These are phyloP conservation scores for Echeneis naucrates DNA, from an alignment of 2,797 vertebrate species.

Conservation along the genomic window DNA sequence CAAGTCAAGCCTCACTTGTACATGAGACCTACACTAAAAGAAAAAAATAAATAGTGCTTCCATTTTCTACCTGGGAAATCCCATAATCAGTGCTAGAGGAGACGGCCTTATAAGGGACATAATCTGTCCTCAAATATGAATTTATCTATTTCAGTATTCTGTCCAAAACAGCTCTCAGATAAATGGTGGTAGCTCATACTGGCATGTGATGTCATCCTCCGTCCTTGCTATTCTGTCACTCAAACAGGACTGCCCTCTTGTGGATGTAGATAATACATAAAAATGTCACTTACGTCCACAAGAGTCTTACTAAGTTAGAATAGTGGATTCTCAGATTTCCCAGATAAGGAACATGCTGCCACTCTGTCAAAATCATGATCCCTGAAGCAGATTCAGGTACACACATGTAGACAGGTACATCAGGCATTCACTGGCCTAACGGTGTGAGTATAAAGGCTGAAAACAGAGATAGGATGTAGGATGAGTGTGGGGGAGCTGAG, in stretches of 20 bases:
- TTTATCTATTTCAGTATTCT: too few relatives aligned
- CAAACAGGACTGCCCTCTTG: not conserved
- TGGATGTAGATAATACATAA: not conserved
- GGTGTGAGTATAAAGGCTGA: not conserved
- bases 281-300: not conserved
- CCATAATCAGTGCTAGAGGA: too few relatives aligned
- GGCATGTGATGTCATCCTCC: too few relatives aligned
- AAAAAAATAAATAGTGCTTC: too few relatives aligned
- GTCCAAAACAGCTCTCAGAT: too few relatives aligned
- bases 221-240: not conserved
- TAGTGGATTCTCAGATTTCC: not conserved
- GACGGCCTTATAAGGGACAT: too few relatives aligned
- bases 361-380: not conserved
- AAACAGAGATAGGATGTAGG: slow-evolving; percentile 46
- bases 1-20: too few relatives aligned
- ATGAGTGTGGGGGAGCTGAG: slow-evolving; percentile 63
- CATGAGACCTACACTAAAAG: too few relatives aligned
- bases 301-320: not conserved
- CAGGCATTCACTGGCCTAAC: slow-evolving; percentile 12
- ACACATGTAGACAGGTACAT: slow-evolving; percentile 21
- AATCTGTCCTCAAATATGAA: too few relatives aligned
- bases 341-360: not conserved
- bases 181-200: too few relatives aligned
- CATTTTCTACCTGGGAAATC: too few relatives aligned
- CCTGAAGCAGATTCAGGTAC: not conserved